phyloP scores from a whole-genome alignment of 2,113 vertebrate species.

The Brachypodius melanocephalos region DNA sequence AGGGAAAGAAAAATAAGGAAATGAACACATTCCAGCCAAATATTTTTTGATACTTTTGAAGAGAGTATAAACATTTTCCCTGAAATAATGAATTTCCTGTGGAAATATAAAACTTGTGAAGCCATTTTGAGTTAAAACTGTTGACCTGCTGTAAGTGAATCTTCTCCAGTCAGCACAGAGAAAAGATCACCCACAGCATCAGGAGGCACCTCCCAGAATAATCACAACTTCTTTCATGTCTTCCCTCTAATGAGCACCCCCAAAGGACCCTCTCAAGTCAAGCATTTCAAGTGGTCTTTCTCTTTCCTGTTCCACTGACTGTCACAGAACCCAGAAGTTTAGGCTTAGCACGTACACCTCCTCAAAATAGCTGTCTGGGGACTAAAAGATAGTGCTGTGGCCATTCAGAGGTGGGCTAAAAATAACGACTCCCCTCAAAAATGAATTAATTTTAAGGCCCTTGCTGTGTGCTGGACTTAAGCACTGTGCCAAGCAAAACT shows the following conservation, averaged over 20 bases:
- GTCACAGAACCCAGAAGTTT: conserved; percentile 23
- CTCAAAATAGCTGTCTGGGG: neutral
- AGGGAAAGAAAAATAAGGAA: neutral
- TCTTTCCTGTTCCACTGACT: neutral
- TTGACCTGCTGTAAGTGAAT: neutral
- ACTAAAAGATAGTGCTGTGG: neutral
- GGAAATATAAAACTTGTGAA: neutral
- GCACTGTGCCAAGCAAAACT: neutral
- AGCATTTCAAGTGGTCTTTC: conserved; percentile 32
- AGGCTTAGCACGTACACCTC: neutral
- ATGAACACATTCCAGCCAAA: neutral
- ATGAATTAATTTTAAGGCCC: neutral
- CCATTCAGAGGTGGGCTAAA: conserved; percentile 15
- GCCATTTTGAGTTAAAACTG: neutral
- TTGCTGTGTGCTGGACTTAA: neutral
- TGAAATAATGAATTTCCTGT: neutral
- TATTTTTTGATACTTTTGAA: neutral
- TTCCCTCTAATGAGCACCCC: neutral
- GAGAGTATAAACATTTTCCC: neutral
- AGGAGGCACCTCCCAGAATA: conserved; percentile 15
- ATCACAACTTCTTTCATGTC: neutral
- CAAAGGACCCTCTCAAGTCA: neutral
- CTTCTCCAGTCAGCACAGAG: neutral
- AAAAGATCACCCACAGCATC: neutral
- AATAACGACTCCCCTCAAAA: conserved; percentile 2